A percentile compares a stretch with the other conserved stretches of the same genome.
Conservation (phyloP, 2,797 vertebrate genomes). For the Carcharodon carcharias region DNA sequence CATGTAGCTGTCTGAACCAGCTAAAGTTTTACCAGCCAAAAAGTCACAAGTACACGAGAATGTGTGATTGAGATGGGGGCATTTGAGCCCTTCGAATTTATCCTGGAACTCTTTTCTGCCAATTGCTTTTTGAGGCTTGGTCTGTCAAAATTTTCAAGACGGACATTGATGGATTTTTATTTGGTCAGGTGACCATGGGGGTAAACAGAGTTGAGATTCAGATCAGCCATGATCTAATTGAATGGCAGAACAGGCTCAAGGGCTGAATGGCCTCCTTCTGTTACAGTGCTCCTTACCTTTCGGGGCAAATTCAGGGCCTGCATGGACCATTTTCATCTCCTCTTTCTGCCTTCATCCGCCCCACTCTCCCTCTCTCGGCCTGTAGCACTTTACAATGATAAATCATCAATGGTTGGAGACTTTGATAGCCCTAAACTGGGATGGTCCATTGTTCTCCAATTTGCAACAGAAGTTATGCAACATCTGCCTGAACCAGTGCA, state of each 20-base stretch:
- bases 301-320: neutral
- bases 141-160: neutral
- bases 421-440: too few species aligned
- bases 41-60: neutral
- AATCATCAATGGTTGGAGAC: too few species aligned
- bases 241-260: neutral
- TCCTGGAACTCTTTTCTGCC: slow-evolving; percentile 39
- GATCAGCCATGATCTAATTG: neutral
- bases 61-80: slow-evolving; percentile 46
- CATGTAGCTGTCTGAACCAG: slow-evolving; percentile 45
- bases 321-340: too few species aligned
- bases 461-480: neutral
- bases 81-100: neutral
- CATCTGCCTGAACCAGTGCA: neutral
- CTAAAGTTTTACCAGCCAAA: slow-evolving; percentile 40
- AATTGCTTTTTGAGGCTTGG: too few species aligned
- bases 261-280: neutral
- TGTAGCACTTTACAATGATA: too few species aligned
- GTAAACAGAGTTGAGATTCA: neutral
- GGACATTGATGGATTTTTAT: neutral
- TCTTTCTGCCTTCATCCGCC: too few species aligned
- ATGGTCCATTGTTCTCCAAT: too few species aligned
- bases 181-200: neutral
- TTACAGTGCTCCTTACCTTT: neutral
- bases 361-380: too few species aligned